phyloP scores from a whole-genome alignment of 2,113 vertebrate species.

The Chaetorhynchus papuensis region DNA sequence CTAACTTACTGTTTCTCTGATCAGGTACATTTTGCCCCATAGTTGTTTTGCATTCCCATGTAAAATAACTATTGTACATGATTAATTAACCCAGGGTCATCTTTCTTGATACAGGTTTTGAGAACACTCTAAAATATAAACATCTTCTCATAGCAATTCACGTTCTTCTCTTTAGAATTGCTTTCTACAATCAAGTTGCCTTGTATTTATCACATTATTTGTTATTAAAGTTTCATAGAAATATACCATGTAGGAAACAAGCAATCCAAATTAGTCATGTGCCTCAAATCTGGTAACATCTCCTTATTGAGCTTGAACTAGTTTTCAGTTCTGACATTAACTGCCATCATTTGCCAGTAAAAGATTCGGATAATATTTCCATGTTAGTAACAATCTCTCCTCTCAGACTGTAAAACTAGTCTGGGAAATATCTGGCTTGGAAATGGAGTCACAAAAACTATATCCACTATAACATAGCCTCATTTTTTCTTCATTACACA shows the following conservation, averaged over 20 bases:
- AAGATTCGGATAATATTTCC: background rate
- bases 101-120: background rate
- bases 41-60: background rate
- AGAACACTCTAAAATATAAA: background rate
- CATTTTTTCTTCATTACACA: background rate
- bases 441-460: background rate
- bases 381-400: background rate
- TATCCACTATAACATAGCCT: background rate
- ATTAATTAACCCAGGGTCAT: background rate
- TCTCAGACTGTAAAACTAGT: background rate
- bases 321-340: background rate
- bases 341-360: background rate
- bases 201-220: background rate
- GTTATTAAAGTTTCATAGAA: background rate
- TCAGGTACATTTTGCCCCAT: background rate
- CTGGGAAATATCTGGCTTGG: background rate
- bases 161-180: background rate
- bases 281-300: background rate
- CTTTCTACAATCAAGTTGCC: background rate
- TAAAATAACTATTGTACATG: background rate
- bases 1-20: background rate
- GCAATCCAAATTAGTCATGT: fast-evolving
- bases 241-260: background rate
- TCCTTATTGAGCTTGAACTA: background rate
- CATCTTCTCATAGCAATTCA: background rate